Evolutionary conservation across 2,797 vertebrate species (phyloP), one percentile per base, ranked within the genome.

Genomic region (Ctenochaetus hawaiiensis): DNA sequence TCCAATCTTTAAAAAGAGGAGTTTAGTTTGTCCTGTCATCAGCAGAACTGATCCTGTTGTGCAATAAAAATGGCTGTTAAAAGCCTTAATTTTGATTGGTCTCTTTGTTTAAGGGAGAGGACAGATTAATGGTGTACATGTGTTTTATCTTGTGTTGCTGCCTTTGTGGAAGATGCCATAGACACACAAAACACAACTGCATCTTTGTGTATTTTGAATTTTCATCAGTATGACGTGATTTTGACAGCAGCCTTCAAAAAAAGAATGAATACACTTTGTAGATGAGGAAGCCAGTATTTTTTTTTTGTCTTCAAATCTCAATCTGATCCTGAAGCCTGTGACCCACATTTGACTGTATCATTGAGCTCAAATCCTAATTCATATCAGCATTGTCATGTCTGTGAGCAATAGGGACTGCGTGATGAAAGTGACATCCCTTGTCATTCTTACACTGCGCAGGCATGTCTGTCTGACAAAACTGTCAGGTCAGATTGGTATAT

Each of bases 401-500:
- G 72, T 65, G 72, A 73, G 81, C 78, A 72, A 26, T 49, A 66
- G 78, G 20, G 41, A 60, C 63, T 68, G 60, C 23, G 26, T 59
- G 81, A 84, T 69, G 73, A 77, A 84, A 84, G 66, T 86, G 81
- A 85, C 84, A 70, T 63, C 23, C 8, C 78, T 48, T 77, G 75
- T 87, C 85, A 88, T 69, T 76, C 63, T 20, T 49, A 30, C 41
- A 65, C 58, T 54, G 51, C 79, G 49, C 72, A 76, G 52, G 20
- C 53, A n/a, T 37, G 60, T 67, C 68, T 78, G 70, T 41, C 67
- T 75, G 76, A 86, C 75, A 76, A 16, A 30, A 49, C 64, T 91
- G 90, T 87, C 88, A 85, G 67, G 56, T 86, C 80, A 81, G 37
- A 83, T 87, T 39, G 67, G 53, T 70, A 37, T 60, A 17, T 57